A percentile compares a stretch with the other conserved stretches of the same genome.
These are phyloP conservation scores for Ia io DNA, from an alignment of 2,113 vertebrate species.

Conservation along the genomic window DNA sequence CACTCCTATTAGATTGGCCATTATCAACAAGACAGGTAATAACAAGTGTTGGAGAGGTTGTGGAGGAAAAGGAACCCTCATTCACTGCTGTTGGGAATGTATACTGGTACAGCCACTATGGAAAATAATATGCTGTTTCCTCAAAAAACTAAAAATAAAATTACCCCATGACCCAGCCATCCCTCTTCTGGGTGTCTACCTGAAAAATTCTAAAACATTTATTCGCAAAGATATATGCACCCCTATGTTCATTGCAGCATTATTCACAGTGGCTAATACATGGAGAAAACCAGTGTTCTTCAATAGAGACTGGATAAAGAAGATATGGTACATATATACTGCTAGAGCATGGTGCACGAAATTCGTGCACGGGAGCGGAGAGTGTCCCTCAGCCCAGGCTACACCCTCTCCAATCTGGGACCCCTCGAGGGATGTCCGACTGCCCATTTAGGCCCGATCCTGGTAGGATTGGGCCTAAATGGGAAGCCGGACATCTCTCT, in stretches of 20 bases:
- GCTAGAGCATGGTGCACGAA: no score
- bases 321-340: neutral
- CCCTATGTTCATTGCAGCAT: neutral
- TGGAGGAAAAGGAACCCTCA: neutral
- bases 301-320: neutral
- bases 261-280: neutral
- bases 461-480: no score
- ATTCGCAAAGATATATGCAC: neutral
- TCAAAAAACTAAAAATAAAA: neutral
- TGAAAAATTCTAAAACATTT: neutral
- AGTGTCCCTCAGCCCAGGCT: no score
- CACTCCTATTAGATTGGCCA: neutral
- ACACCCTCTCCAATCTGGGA: no score
- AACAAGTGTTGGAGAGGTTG: neutral
- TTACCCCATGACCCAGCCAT: neutral
- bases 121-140: neutral
- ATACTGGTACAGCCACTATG: neutral
- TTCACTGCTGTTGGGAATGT: neutral
- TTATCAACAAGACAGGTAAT: neutral
- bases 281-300: neutral
- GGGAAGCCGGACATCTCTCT: no score
- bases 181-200: neutral
- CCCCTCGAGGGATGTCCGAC: no score
- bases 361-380: no score
- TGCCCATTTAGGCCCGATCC: no score